Conservation (phyloP, 1,140 invertebrate genomes). For the Potamilus streckersoni region DNA sequence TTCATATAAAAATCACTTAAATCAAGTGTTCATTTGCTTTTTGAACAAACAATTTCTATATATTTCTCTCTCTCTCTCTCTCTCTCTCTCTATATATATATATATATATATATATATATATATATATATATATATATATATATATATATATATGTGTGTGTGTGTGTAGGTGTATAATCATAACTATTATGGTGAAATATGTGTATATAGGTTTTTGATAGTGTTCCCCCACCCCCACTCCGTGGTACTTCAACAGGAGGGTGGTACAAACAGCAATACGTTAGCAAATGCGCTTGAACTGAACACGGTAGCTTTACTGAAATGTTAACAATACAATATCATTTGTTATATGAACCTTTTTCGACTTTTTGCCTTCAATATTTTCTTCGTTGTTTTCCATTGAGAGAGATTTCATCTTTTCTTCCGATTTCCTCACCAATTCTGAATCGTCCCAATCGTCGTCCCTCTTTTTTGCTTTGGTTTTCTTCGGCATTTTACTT, state of each 20-base stretch:
- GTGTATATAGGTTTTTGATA: too few species aligned
- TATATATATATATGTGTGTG: too few species aligned
- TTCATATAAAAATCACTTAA: too few species aligned
- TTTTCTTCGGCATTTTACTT: constrained; percentile 11
- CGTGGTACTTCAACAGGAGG: neutral
- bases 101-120: too few species aligned
- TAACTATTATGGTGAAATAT: too few species aligned
- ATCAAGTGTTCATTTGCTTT: too few species aligned
- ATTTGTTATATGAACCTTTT: neutral
- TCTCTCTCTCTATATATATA: too few species aligned
- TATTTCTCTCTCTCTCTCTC: too few species aligned
- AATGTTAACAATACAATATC: neutral
- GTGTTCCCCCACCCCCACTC: too few species aligned
- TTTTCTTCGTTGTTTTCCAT: neutral
- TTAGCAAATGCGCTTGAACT: neutral
- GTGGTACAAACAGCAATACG: neutral
- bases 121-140: too few species aligned
- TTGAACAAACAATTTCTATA: too few species aligned
- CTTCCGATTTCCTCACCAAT: constrained; percentile 2
- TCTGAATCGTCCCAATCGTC: constrained; percentile 5
- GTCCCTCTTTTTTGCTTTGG: constrained; percentile 3
- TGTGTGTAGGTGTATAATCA: too few species aligned
- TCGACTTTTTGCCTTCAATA: neutral
- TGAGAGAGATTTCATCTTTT: neutral
- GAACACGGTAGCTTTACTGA: neutral